A percentile compares a stretch with the other conserved stretches of the same genome.
Evolutionary conservation across 2,797 vertebrate genomes (phyloP).

Genomic region (Megaceryle alcyon): DNA sequence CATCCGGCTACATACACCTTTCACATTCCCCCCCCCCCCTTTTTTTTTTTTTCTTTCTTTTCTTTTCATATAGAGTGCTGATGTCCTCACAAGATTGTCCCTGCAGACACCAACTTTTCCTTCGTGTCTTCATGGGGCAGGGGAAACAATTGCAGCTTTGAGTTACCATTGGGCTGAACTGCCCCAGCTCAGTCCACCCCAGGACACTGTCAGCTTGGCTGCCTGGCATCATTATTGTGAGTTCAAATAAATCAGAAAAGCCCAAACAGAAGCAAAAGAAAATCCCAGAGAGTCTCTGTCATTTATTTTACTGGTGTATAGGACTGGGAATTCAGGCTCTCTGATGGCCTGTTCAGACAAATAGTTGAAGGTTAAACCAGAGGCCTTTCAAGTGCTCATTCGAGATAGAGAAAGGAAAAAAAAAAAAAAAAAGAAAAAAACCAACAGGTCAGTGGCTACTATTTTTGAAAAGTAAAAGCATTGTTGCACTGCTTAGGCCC

Average conservation of each 20-base stretch:
- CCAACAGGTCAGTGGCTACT: not conserved
- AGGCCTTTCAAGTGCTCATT: not conserved
- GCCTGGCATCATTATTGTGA: fast-evolving
- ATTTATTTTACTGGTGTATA: not conserved
- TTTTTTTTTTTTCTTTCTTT: too few species aligned
- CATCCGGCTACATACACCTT: too few species aligned
- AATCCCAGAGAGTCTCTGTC: not conserved
- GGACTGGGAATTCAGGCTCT: fast-evolving
- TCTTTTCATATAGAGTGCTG: not conserved
- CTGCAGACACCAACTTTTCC: not conserved
- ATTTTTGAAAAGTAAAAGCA: not conserved
- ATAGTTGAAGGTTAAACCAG: not conserved
- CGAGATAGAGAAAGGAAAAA: not conserved
- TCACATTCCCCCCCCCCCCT: too few species aligned
- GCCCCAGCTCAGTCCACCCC: not conserved
- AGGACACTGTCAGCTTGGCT: not conserved
- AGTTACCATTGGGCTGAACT: not conserved
- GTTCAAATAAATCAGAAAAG: not conserved
- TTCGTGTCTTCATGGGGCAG: not conserved
- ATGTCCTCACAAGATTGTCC: too few species aligned
- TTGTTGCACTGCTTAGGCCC: not conserved
- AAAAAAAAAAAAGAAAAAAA: not conserved
- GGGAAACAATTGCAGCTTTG: not conserved
- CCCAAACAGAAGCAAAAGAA: not conserved
- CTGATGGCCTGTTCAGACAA: not conserved